A percentile compares a stretch with the other conserved stretches of the same genome.
Evolutionary conservation across 1,140 invertebrate genomes (phyloP).

Genomic region (Oppia nitens): DNA sequence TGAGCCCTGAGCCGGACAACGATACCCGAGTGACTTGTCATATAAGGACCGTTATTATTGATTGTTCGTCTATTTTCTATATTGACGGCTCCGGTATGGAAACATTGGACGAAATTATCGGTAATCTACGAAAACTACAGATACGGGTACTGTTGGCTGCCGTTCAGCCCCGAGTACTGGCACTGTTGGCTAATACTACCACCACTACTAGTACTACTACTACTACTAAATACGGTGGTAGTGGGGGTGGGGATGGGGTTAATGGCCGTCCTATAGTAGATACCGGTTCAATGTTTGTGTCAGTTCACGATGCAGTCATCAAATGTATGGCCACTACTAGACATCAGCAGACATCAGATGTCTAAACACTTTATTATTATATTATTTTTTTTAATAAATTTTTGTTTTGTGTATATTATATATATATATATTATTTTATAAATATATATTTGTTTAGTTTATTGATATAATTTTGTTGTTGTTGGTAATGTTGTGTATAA

Average conservation of each 20-base stretch:
- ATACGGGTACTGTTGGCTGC: background rate
- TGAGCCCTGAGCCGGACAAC: background rate
- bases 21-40: background rate
- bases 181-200: background rate
- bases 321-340: background rate
- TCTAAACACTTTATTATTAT: background rate
- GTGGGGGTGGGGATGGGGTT: too few relatives aligned
- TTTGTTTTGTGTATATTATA: too few relatives aligned
- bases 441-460: too few relatives aligned
- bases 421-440: too few relatives aligned
- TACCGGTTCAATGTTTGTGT: background rate
- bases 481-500: too few relatives aligned
- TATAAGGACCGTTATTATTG: constrained; percentile 18
- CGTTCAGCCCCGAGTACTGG: background rate
- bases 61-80: constrained; percentile 20
- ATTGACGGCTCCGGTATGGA: constrained; percentile 19
- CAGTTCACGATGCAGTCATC: background rate
- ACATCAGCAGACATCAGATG: background rate
- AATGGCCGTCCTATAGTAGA: background rate
- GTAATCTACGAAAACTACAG: background rate
- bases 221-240: too few relatives aligned
- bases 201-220: too few relatives aligned
- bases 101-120: constrained; percentile 17
- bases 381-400: too few relatives aligned
- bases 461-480: too few relatives aligned